These are phyloP conservation scores for Mya arenaria DNA, from an alignment of 1,140 invertebrate species.

Conservation along the genomic window DNA sequence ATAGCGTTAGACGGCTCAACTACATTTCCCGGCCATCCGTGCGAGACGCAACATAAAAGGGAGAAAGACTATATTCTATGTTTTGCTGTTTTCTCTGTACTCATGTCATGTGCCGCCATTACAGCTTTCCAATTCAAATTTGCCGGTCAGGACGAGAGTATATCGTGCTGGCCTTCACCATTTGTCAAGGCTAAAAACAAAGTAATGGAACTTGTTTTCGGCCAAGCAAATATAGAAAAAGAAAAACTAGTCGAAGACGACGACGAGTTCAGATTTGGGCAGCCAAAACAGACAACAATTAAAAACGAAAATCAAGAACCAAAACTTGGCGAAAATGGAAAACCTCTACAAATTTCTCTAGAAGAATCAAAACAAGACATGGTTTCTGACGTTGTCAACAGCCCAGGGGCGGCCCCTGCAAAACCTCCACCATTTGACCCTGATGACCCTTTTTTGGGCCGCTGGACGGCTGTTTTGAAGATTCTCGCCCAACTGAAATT, in stretches of 20 bases:
- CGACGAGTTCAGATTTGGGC: constrained; percentile 61
- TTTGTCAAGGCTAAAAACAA: constrained; percentile 71
- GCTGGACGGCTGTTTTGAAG: constrained; percentile 76
- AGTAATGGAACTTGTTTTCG: constrained; percentile 69
- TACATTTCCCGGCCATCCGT: constrained; percentile 91
- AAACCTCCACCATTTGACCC: constrained; percentile 44
- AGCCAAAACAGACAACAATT: constrained; percentile 14
- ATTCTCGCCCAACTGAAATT: constrained; percentile 74
- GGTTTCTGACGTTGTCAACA: constrained; percentile 74
- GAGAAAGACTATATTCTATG: constrained; percentile 99
- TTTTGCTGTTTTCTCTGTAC: constrained; percentile 97
- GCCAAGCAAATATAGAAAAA: constrained; percentile 66
- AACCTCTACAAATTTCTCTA: constrained; percentile 67
- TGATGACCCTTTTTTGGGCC: constrained; percentile 73
- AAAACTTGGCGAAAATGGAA: constrained; percentile 41
- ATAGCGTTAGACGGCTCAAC: constrained; percentile 96
- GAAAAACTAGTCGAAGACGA: constrained; percentile 71
- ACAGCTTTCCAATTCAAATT: constrained; percentile 91
- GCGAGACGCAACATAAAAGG: constrained; percentile 84
- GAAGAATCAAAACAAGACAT: constrained; percentile 69
- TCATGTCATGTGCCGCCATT: constrained; percentile 97
- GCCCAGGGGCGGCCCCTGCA: constrained; percentile 53
- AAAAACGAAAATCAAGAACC: constrained; percentile 8
- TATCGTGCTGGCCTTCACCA: constrained; percentile 67
- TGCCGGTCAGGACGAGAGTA: constrained; percentile 76